Evolutionary conservation across 2,888 invertebrate genomes (phyloP), one percentile per base, ranked within the genome.

Genomic region (Tuta absoluta): DNA sequence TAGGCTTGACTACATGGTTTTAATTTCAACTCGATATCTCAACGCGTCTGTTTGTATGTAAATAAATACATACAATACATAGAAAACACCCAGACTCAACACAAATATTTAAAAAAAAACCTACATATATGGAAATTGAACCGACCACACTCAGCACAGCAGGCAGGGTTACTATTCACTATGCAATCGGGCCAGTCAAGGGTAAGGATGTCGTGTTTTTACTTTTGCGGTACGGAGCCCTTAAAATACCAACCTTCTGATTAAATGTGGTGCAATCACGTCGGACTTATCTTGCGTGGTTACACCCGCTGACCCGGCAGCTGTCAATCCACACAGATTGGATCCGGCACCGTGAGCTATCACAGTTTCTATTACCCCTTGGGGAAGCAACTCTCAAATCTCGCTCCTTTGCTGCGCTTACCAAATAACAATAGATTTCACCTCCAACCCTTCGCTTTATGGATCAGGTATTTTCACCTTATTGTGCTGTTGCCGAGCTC

Each of bases 261-360:
- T 23, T 53, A 23, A 53, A 23, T 14, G 24, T 11, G 51, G 8
- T 53, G 23, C 24, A 23, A 24, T 24, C 51, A 56, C 8, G 56
- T 28, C 28, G 21, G 10, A 23, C 33, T 56, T 17, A 56, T 56
- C 17, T 12, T 7, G 3, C 12, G n/a, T 60, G 24, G 45, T 56
- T 2, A n/a, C 56, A 17, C 14, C 10, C 24, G 17, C n/a, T 62
- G 62, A 56, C 61, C 65, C 65, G 33, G 45, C 65, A 21, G 45
- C 49, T 66, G 63, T 63, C 66, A 61, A 63, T 63, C 63, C 58
- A 23, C 64, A 45, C 60, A 68, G 70, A 70, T 68, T 70, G 68
- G 67, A 67, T 65, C 66, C 64, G 65, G 66, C 63, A 65, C 63
- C 61, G 65, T 65, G 70, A 70, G 68, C 66, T 68, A 70, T 68